These are phyloP conservation scores for Philereme vetulata DNA, from an alignment of 2,888 invertebrate genomes.

Conservation along the genomic window DNA sequence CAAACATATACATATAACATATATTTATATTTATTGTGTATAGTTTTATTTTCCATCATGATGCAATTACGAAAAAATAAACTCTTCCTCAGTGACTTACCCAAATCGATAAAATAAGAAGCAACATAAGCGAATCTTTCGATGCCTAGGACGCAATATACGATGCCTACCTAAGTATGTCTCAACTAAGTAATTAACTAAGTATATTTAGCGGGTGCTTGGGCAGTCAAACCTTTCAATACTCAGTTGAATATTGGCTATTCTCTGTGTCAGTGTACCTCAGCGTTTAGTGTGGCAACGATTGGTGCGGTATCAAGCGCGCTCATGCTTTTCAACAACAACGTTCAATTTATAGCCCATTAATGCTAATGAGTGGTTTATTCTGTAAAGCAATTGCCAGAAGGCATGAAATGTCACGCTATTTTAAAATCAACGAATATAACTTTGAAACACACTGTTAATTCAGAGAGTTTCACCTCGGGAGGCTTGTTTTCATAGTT, in stretches of 20 bases:
- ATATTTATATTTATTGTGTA: too few species aligned
- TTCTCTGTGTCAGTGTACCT: background rate
- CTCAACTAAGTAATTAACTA: too few species aligned
- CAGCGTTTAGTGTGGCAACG: conserved; percentile 11
- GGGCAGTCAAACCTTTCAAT: too few species aligned
- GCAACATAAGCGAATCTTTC: too few species aligned
- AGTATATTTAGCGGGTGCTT: too few species aligned
- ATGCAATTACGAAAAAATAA: too few species aligned
- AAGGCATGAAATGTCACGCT: conserved; percentile 26
- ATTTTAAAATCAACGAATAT: conserved; percentile 6
- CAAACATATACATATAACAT: too few species aligned
- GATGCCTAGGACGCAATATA: too few species aligned
- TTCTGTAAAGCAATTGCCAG: conserved; percentile 29
- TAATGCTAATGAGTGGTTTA: conserved; percentile 39
- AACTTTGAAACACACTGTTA: background rate
- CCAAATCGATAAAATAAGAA: too few species aligned
- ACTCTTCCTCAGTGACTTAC: too few species aligned
- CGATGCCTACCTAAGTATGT: too few species aligned
- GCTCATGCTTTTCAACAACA: conserved; percentile 27
- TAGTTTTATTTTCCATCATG: too few species aligned
- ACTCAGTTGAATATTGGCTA: background rate
- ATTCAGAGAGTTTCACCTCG: conserved; percentile 1
- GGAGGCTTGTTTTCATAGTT: background rate
- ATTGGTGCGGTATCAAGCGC: conserved; percentile 11
- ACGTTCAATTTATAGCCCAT: conserved; percentile 28